Base-by-base conservation (phyloP, 2,797 vertebrate genomes). In the Nyctibius grandis region DNA sequence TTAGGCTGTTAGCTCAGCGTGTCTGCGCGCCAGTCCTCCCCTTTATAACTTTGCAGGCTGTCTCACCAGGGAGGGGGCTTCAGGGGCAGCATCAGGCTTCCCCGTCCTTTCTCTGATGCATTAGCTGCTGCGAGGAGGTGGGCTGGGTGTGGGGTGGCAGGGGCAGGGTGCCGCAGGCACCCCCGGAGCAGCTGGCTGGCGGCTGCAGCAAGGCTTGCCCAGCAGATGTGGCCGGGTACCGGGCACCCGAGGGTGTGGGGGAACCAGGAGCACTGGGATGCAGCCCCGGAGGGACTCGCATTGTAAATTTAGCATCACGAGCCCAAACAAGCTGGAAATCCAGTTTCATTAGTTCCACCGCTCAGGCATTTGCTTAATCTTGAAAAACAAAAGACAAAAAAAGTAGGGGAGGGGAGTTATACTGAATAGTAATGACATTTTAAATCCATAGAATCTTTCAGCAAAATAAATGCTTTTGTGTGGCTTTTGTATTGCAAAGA, bases 371-470 rank as follows among this genome's bases (percentile, higher is more conserved):
- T 82, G 15, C 56, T 64, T 95, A 48, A 88, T 88, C 87, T 54
- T 89, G 64, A 36, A 73, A 90, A 92, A 69, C 17, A 85, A 63
- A 61, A 73, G 34, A 38, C 8, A 70, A 54, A 61, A 59, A 31
- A 12, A 6, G 3, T 26, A 18, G 12, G 11, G 14, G 14, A 17
- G 9, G 9, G 54, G 45, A 47, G 45, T 60, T 85, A 33, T 48
- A 23, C 31, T n/a, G 45, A 92, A 67, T 54, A 44, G 18, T 68
- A 73, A 69, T 68, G 53, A 53, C 25, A 31, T 83, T 88, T 95
- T 48, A 84, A 95, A 84, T 83, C 92, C 76, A 45, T 65, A 53
- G n/a, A 83, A 22, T 91, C 88, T 80, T 88, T 92, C 61, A 38
- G 42, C 26, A 68, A 91, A 95, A 88, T 59, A 54, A 88, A 78